Percentiles rank a stretch among this genome's conserved stretches.
Evolutionary conservation across 1,140 invertebrate species (phyloP).

Genomic region (Drosophila jambulina): DNA sequence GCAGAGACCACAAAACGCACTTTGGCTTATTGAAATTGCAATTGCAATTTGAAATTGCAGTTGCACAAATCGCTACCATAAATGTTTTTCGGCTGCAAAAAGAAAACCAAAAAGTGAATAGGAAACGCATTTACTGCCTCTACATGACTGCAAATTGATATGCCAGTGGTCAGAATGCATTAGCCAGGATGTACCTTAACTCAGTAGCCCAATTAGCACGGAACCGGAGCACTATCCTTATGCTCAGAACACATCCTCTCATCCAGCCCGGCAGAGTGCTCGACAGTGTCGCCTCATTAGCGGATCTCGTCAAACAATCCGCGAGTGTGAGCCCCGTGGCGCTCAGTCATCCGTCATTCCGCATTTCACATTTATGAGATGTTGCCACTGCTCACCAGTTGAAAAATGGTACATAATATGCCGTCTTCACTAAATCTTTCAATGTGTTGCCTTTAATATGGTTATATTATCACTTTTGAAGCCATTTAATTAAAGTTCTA

Average conservation of each 20-base stretch:
- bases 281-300: constrained; percentile 45
- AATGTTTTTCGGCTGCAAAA: constrained; percentile 32
- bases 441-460: background rate
- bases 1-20: constrained; percentile 69
- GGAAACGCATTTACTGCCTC: constrained; percentile 21
- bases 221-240: constrained; percentile 13
- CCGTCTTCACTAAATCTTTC: no score
- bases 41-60: constrained; percentile 44
- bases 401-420: background rate
- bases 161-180: constrained; percentile 32
- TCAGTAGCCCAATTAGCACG: constrained; percentile 41
- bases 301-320: constrained; percentile 37
- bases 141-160: constrained; percentile 21
- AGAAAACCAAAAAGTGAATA: constrained; percentile 21
- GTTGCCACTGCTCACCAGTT: constrained; percentile 18
- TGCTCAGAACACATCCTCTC: constrained; percentile 3
- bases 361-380: constrained; percentile 15
- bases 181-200: constrained; percentile 26
- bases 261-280: constrained; percentile 13
- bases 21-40: constrained; percentile 76
- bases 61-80: constrained; percentile 41
- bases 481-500: background rate
- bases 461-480: background rate
- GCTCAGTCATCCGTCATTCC: constrained; percentile 19
- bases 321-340: constrained; percentile 31